Conservation (phyloP, 2,113 vertebrate species). For the Origma solitaria region DNA sequence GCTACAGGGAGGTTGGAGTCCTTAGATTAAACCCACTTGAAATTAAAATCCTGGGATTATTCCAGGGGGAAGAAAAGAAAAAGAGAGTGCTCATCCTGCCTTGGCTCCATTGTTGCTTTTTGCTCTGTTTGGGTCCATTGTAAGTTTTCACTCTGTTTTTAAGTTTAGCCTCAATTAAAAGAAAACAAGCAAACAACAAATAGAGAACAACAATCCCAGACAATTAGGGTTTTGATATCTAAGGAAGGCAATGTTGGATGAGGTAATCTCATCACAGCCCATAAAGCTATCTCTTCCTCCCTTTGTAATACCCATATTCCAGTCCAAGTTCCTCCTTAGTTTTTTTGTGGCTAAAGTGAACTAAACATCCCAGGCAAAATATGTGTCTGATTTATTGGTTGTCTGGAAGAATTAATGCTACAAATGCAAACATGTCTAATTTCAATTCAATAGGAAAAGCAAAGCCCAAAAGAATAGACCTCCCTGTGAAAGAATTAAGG, state of each 20-base stretch:
- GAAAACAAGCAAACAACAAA: background rate
- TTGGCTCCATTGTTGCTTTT: background rate
- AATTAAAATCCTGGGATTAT: slow-evolving; percentile 1
- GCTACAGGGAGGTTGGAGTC: background rate
- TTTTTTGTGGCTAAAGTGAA: slow-evolving; percentile 25
- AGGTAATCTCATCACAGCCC: slow-evolving; percentile 54
- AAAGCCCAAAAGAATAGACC: slow-evolving; percentile 14
- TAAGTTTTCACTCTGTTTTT: background rate
- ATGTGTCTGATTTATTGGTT: slow-evolving; percentile 46
- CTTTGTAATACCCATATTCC: slow-evolving; percentile 28
- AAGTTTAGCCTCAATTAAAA: background rate
- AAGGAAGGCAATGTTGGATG: slow-evolving; percentile 43
- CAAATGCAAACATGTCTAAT: slow-evolving; percentile 32
- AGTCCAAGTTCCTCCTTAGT: slow-evolving; percentile 24
- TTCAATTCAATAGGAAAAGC: slow-evolving; percentile 46
- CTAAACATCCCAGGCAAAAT: slow-evolving; percentile 23
- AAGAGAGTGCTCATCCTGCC: background rate
- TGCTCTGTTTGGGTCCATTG: background rate
- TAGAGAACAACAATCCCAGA: background rate
- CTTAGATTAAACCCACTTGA: slow-evolving; percentile 11
- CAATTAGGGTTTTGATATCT: slow-evolving; percentile 31
- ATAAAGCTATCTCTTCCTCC: slow-evolving; percentile 52
- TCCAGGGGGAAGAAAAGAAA: fast-evolving
- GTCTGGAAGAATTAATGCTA: slow-evolving; percentile 40
- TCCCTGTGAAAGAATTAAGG: slow-evolving; percentile 14